These are phyloP conservation scores for Acanthosepion lycidas DNA, from an alignment of 2,888 invertebrate species.

Conservation along the genomic window DNA sequence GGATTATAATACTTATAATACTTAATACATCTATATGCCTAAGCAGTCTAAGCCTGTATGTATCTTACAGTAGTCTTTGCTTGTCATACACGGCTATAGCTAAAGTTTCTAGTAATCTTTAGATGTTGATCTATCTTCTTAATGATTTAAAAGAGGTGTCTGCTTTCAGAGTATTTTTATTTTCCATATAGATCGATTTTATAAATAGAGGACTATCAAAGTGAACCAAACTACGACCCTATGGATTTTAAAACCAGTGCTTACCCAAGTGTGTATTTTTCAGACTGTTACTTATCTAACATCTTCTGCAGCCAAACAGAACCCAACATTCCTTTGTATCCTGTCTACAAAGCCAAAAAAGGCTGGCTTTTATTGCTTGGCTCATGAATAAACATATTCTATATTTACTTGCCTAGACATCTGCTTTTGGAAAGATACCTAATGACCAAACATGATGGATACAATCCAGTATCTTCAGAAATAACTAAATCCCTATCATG, in stretches of 20 bases:
- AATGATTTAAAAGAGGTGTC: not conserved
- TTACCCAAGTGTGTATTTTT: not conserved
- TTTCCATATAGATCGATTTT: not conserved
- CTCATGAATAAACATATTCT: not conserved
- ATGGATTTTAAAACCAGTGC: not conserved
- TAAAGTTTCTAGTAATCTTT: not conserved
- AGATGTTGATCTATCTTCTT: not conserved
- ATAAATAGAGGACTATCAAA: not conserved
- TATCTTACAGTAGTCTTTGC: not conserved
- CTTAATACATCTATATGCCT: not conserved
- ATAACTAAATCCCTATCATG: not conserved
- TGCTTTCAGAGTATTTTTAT: conserved; percentile 4
- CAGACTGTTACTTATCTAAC: not conserved
- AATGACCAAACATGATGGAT: not conserved
- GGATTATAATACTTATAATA: not conserved
- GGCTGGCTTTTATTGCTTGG: not conserved
- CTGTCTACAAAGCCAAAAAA: conserved; percentile 7
- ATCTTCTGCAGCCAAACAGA: not conserved
- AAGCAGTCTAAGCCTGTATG: not conserved
- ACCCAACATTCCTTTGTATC: not conserved
- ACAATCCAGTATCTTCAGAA: not conserved
- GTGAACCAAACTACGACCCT: not conserved
- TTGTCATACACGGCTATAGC: not conserved
- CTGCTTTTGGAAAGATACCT: not conserved
- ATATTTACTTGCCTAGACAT: conserved; percentile 16